phyloP scores from a whole-genome alignment of 2,888 invertebrate genomes.

The Ptychoptera albimana region DNA sequence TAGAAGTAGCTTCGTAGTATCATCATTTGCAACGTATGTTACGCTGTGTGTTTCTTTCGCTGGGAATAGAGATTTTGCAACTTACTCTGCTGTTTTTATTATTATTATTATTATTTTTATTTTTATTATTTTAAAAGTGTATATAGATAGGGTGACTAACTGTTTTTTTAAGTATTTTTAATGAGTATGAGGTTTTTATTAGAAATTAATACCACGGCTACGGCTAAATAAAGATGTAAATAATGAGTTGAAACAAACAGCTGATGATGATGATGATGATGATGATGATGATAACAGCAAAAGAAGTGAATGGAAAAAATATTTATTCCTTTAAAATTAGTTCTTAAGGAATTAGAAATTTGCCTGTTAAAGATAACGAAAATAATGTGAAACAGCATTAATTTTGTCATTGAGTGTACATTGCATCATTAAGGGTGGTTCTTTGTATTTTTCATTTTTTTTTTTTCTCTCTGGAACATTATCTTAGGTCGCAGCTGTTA shows the following conservation, averaged over 20 bases:
- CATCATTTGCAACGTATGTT: no score
- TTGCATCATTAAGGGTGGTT: constrained; percentile 9
- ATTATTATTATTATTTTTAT: no score
- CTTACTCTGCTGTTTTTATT: no score
- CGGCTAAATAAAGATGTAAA: constrained; percentile 8
- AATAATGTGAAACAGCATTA: no score
- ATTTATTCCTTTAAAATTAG: background rate
- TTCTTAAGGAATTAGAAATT: background rate
- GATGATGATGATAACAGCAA: background rate
- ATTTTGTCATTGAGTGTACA: constrained; percentile 3
- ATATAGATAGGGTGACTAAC: background rate
- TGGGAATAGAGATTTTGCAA: no score
- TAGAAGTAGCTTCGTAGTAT: no score
- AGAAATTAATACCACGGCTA: constrained; percentile 7
- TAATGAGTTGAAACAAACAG: background rate
- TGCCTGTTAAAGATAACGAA: background rate
- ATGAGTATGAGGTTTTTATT: constrained; percentile 3
- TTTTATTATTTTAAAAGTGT: background rate
- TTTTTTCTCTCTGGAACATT: constrained; percentile 3
- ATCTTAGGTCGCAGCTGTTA: constrained; percentile 8
- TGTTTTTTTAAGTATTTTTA: background rate
- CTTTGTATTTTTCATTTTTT: no score
- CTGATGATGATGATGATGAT: background rate
- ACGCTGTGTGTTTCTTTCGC: no score
- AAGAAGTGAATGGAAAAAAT: background rate